These are phyloP conservation scores for Hydroisotoma schaefferi DNA, from an alignment of 2,888 invertebrate genomes.

Conservation along the genomic window DNA sequence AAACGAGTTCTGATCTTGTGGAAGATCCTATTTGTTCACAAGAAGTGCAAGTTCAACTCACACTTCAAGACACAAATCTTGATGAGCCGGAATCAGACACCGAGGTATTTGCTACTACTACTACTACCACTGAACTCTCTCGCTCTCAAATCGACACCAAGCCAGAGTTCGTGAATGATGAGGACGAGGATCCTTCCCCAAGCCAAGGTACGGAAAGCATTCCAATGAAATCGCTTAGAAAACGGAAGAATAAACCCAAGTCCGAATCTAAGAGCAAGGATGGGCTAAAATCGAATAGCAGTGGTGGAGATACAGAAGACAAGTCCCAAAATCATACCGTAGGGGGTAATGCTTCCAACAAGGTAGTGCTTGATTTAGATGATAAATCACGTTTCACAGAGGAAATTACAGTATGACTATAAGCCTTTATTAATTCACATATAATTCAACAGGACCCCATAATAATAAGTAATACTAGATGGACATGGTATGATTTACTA, in stretches of 20 bases:
- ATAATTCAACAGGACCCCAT: too few relatives aligned
- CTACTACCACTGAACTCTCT: too few relatives aligned
- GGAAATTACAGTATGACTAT: constrained; percentile 67
- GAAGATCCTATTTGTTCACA: neutral
- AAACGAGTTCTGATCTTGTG: neutral
- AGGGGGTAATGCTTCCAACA: constrained; percentile 64
- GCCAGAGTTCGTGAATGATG: constrained; percentile 10
- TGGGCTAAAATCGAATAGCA: neutral
- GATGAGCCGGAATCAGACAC: constrained; percentile 19
- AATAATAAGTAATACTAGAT: too few relatives aligned
- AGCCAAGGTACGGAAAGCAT: too few relatives aligned
- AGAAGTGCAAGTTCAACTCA: constrained; percentile 7
- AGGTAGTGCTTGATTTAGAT: constrained; percentile 74
- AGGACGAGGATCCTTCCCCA: too few relatives aligned
- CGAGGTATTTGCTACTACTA: too few relatives aligned
- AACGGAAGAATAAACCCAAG: constrained; percentile 8
- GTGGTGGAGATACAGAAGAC: neutral
- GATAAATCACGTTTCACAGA: constrained; percentile 77
- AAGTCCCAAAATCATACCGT: constrained; percentile 19
- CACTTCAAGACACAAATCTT: constrained; percentile 19
- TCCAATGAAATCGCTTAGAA: constrained; percentile 29
- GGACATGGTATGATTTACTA: too few relatives aligned
- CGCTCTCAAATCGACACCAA: constrained; percentile 8
- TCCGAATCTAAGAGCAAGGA: neutral
- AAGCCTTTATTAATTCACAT: neutral